Evolutionary conservation across 2,797 vertebrate species (phyloP).

Genomic region (Oryzias dopingdopingensis): DNA sequence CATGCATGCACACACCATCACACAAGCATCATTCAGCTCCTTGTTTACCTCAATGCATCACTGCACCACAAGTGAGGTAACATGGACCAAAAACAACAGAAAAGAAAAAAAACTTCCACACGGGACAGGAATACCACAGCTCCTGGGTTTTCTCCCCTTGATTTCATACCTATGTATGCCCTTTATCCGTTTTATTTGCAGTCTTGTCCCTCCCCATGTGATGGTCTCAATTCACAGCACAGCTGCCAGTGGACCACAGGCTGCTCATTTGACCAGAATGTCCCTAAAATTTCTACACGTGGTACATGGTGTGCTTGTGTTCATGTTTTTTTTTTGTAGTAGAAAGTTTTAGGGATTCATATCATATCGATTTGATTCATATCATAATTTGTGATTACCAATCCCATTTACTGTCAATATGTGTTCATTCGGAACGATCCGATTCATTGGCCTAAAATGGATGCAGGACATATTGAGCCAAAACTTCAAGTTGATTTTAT

Average conservation of each 20-base stretch:
- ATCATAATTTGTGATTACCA: too few relatives aligned
- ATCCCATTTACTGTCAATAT: too few relatives aligned
- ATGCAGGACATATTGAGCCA: too few relatives aligned
- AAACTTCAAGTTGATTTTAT: too few relatives aligned
- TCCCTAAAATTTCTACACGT: conserved; percentile 50
- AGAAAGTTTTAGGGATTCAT: conserved; percentile 13
- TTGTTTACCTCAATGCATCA: conserved; percentile 38
- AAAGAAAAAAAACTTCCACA: conserved; percentile 17
- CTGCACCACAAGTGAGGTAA: conserved; percentile 36
- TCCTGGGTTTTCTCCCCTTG: conserved; percentile 14
- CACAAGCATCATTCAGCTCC: conserved; percentile 44
- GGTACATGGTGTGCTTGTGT: conserved; percentile 29
- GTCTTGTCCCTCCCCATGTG: conserved; percentile 43
- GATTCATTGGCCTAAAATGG: too few relatives aligned
- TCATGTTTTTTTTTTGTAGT: conserved; percentile 22
- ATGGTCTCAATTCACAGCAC: conserved; percentile 69
- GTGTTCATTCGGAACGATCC: too few relatives aligned
- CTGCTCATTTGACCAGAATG: conserved; percentile 68
- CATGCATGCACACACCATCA: conserved; percentile 32
- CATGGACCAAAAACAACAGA: conserved; percentile 32
- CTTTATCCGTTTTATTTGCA: conserved; percentile 43
- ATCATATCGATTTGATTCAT: too few relatives aligned
- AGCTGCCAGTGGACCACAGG: conserved; percentile 65
- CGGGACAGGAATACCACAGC: conserved; percentile 18
- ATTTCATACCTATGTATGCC: conserved; percentile 25